These are phyloP conservation scores for Mimachlamys varia DNA, from an alignment of 2,888 invertebrate species.

Conservation along the genomic window DNA sequence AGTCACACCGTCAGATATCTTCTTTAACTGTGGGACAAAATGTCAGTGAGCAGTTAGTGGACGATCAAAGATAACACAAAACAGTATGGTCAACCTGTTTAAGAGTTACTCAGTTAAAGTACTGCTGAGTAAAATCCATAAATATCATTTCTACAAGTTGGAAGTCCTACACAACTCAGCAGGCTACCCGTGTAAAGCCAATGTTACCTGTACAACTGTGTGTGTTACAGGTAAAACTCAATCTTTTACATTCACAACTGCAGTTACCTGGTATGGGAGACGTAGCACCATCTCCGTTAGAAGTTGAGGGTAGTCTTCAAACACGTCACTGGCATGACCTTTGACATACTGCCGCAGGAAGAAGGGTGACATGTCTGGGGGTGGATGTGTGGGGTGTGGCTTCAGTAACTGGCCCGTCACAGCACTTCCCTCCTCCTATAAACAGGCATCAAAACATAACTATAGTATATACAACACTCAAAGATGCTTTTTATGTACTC, in stretches of 20 bases:
- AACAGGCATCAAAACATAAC: background rate
- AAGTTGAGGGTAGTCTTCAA: slow-evolving; percentile 96
- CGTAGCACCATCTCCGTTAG: slow-evolving; percentile 97
- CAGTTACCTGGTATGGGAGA: slow-evolving; percentile 93
- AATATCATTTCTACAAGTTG: too few species aligned
- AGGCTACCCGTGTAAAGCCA: slow-evolving; percentile 84
- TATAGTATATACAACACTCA: background rate
- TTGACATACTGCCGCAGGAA: slow-evolving; percentile 93
- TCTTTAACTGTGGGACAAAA: slow-evolving; percentile 76
- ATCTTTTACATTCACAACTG: too few species aligned
- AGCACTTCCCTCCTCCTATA: slow-evolving; percentile 71
- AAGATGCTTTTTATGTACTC: too few species aligned
- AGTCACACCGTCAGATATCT: slow-evolving; percentile 76
- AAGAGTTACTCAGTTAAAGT: too few species aligned
- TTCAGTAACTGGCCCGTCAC: slow-evolving; percentile 88
- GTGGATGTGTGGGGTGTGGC: slow-evolving; percentile 87
- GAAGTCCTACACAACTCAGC: background rate
- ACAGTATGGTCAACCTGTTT: too few species aligned
- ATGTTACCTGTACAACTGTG: too few species aligned
- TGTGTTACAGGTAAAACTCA: too few species aligned
- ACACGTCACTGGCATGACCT: slow-evolving; percentile 94
- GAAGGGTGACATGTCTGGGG: slow-evolving; percentile 97
- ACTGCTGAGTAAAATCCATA: too few species aligned
- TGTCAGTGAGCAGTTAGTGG: background rate
- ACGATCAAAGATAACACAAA: too few species aligned